Base-by-base conservation (phyloP, 2,797 vertebrate species). In the Dicrostonyx torquatus region DNA sequence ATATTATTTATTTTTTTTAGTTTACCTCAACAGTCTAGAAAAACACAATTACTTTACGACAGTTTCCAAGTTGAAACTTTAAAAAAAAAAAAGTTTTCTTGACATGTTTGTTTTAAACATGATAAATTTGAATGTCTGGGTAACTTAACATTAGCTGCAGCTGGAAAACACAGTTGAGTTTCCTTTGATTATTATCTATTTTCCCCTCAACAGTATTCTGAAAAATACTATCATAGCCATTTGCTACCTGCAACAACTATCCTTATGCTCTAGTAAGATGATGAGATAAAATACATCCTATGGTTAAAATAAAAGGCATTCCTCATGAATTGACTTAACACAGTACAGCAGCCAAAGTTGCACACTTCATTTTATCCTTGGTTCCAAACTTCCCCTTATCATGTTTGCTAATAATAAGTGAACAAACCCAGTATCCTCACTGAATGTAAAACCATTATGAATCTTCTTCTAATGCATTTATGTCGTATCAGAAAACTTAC, bases 31-130 rank as follows among this genome's bases (percentile, higher is more conserved):
- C 86, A 60, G 17, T 82, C 62, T 62, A 70, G 0, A 94, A 97
- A 96, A 95, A 40, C 94, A 78, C 83, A 40, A 91, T 77, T 80
- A 88, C 93, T 96, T 93, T 92, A 90, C 15, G 86, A 96, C 1
- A 10, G 76, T 97, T 98, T 97, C 60, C 73, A 94, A 73, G 62
- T 94, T 91, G 3, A 96, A 96, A 96, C 68, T 88, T 78, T 22
- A 15, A 34, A 64, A 97, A 93, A 64, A 97, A 93, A 93, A 96
- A 96, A 95, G 93, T n/a, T 97, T 93, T 85, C 89, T 91, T 96
- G 96, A 95, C 97, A 97, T 97, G 95, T 98, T 98, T 98, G 98
- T 97, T 98, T 96, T 98, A 98, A 98, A 98, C 95, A 93, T 98
- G 97, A 98, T 98, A 97, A 98, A 98, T 98, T 94, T 90, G 97